Percentiles rank a stretch among this genome's conserved stretches.
Conservation (phyloP, 2,113 vertebrate genomes). For the Syngnathus scovelli region DNA sequence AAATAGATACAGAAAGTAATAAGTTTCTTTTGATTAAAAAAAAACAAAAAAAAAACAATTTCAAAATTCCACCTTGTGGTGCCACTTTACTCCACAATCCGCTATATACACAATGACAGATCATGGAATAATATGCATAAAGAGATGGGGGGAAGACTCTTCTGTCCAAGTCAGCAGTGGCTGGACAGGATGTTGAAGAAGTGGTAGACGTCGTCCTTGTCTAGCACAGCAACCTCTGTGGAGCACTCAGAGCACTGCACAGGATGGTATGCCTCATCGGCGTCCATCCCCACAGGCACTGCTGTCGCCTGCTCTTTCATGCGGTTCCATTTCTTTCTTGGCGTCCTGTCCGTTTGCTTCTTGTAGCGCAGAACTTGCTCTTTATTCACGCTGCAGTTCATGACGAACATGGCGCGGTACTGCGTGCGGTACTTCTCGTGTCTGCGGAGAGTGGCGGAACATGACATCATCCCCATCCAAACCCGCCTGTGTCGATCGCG, state of each 20-base stretch:
- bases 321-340: constrained; percentile 38
- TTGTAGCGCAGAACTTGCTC: constrained; percentile 84
- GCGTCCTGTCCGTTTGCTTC: constrained; percentile 58
- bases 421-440: constrained; percentile 94
- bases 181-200: constrained; percentile 95
- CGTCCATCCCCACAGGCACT: constrained; percentile 58
- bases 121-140: not conserved
- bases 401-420: constrained; percentile 97
- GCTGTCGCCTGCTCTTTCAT: constrained; percentile 10
- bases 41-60: too few relatives aligned
- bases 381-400: constrained; percentile 89
- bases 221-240: constrained; percentile 90
- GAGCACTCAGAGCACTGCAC: constrained; percentile 87
- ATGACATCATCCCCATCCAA: too few relatives aligned
- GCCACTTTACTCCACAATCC: not conserved
- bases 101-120: not conserved
- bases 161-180: constrained; percentile 67
- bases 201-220: constrained; percentile 92
- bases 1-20: not conserved
- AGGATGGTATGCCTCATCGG: constrained; percentile 83
- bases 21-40: not conserved
- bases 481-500: too few relatives aligned
- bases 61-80: not conserved
- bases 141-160: not conserved
- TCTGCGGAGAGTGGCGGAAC: constrained; percentile 51